Evolutionary conservation across 1,140 invertebrate species (phyloP).

Genomic region (Liolophura sinensis): DNA sequence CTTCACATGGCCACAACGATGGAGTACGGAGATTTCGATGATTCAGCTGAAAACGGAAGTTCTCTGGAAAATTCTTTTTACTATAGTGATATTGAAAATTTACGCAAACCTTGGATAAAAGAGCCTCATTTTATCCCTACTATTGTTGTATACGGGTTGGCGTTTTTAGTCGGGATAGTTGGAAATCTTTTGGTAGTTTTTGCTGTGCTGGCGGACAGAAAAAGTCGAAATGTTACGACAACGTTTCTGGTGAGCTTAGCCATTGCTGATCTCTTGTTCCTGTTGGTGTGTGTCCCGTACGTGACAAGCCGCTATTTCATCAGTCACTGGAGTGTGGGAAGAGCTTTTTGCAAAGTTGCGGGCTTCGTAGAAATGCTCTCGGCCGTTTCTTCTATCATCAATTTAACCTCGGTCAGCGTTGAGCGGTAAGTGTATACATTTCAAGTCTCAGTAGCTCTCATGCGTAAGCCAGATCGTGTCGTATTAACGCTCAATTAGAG

Average conservation of each 20-base stretch:
- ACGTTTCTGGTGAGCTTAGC: constrained; percentile 92
- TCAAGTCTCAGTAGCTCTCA: too few species aligned
- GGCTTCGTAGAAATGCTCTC: constrained; percentile 53
- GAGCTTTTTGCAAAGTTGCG: constrained; percentile 62
- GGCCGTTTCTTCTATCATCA: constrained; percentile 54
- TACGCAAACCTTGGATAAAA: constrained; percentile 40
- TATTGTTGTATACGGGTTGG: constrained; percentile 68
- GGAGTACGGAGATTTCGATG: too few species aligned
- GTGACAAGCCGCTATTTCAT: constrained; percentile 87
- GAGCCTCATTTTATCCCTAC: constrained; percentile 47
- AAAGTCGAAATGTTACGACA: constrained; percentile 88
- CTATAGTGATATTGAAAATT: constrained; percentile 35
- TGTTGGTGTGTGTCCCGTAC: constrained; percentile 85
- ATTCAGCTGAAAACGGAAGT: too few species aligned
- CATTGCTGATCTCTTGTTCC: constrained; percentile 86
- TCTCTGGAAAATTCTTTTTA: constrained; percentile 6
- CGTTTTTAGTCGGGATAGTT: constrained; percentile 77
- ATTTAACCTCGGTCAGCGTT: constrained; percentile 56
- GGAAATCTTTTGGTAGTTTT: constrained; percentile 87
- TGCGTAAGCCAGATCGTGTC: too few species aligned
- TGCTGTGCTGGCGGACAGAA: constrained; percentile 81
- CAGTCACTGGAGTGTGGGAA: constrained; percentile 75
- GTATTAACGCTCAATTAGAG: too few species aligned
- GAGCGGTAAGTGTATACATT: constrained; percentile 51
- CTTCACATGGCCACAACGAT: too few species aligned